Evolutionary conservation across 2,113 vertebrate genomes (phyloP), one percentile per base, ranked within the genome.

Genomic region (Scalopus aquaticus): DNA sequence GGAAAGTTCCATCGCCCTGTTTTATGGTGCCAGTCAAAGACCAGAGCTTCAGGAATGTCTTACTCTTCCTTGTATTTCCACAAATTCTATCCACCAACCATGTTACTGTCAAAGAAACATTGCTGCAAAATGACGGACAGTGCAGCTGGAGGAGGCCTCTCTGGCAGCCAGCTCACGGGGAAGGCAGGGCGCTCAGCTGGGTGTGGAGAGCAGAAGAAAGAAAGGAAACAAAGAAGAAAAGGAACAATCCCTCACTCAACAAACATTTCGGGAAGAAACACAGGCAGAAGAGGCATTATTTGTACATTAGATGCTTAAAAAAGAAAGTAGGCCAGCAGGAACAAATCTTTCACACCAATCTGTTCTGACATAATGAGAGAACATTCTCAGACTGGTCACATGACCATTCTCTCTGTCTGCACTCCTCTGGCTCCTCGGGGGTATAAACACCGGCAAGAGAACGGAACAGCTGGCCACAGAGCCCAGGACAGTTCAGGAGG

Each of bases 1-100:
- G 49, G 16, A 51, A 51, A 16, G 49, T 51, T 51, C 49, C 15
- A 51, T 17, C 49, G 49, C 49, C 17, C 17, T 51, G 15, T 51
- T 51, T 51, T 51, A 51, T 16, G 10, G 11, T 49, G 49, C 7
- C 49, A 51, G 49, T 51, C 49, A 49, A 42, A 88, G 82, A n/a
- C 32, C 9, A 78, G 54, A 35, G 13, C 60, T 77, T 85, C 15
- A 26, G 42, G 44, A 78, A 73, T 24, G 3, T 51, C 67, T 73
- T 28, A 32, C 5, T 46, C 8, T 96, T 80, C 6, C 42, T 73
- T 54, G 9, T 20, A 30, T 11, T n/a, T 67, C 42, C 69, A 22
- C 37, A 88, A 16, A 80, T 94, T 79, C 79, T 58, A 70, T 83
- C 95, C 81, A 60, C 74, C 74, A 35, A 10, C 30, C 62, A 82